A percentile compares a stretch with the other conserved stretches of the same genome.
These are phyloP conservation scores for Hypselothyrea guttata DNA, from an alignment of 2,888 invertebrate genomes.

Conservation along the genomic window DNA sequence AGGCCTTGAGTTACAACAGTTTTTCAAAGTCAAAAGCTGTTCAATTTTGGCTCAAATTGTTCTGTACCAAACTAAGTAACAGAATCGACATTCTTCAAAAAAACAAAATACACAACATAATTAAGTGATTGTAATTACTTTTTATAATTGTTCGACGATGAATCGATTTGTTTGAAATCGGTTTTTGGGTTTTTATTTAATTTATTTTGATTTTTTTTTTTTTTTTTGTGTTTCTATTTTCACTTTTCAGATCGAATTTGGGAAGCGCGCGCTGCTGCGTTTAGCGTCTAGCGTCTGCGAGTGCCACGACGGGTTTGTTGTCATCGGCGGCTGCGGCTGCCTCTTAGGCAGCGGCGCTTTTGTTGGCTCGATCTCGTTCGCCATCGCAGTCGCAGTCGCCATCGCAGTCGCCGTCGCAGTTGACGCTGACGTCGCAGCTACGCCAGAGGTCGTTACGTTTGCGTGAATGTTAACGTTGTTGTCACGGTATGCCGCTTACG, in stretches of 20 bases:
- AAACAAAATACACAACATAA: slow-evolving; percentile 7
- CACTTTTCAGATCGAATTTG: slow-evolving; percentile 52
- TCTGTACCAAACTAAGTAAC: neutral
- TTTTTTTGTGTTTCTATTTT: slow-evolving; percentile 47
- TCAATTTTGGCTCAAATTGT: neutral
- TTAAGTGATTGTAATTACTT: slow-evolving; percentile 37
- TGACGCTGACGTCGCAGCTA: slow-evolving; percentile 27
- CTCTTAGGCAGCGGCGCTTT: slow-evolving; percentile 69
- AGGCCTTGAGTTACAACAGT: slow-evolving; percentile 5
- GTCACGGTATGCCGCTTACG: slow-evolving; percentile 14
- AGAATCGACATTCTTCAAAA: slow-evolving; percentile 10
- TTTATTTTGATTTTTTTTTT: slow-evolving; percentile 20
- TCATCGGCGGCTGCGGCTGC: slow-evolving; percentile 67
- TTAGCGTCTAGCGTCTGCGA: slow-evolving; percentile 73
- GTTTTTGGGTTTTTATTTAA: slow-evolving; percentile 15
- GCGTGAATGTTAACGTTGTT: slow-evolving; percentile 10
- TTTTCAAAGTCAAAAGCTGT: too few relatives aligned
- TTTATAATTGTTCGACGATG: slow-evolving; percentile 19
- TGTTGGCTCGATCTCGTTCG: slow-evolving; percentile 74
- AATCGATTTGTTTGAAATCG: neutral
- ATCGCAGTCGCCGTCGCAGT: slow-evolving; percentile 41
- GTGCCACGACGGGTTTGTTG: slow-evolving; percentile 76
- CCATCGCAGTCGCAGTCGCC: slow-evolving; percentile 36
- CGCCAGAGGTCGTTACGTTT: slow-evolving; percentile 44
- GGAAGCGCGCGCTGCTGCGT: slow-evolving; percentile 54